Conservation (phyloP, 2,113 vertebrate genomes). For the Edolisoma coerulescens region DNA sequence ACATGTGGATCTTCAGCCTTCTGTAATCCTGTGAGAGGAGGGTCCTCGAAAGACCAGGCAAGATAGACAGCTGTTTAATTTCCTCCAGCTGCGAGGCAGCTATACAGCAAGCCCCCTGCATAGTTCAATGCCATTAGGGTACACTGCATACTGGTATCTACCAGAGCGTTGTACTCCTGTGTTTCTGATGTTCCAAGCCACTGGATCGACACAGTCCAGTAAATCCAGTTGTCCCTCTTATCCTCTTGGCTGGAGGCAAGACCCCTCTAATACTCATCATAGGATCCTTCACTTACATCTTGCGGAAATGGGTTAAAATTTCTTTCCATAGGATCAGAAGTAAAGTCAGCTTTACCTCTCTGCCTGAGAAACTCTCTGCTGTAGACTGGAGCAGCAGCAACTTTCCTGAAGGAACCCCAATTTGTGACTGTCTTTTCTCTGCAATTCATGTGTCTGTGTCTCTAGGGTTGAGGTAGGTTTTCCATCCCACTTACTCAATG, state of each 20-base stretch:
- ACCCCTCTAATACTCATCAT: neutral
- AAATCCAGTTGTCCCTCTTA: neutral
- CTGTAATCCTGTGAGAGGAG: neutral
- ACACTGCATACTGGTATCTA: neutral
- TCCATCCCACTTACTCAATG: neutral
- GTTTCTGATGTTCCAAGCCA: neutral
- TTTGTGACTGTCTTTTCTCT: neutral
- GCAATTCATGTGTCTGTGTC: neutral
- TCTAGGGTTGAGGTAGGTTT: neutral
- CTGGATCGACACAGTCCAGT: neutral
- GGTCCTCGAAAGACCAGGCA: accelerated
- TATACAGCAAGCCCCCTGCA: neutral
- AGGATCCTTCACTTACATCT: neutral
- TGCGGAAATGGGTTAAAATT: neutral
- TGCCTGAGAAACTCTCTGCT: neutral
- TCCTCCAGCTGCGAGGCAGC: neutral
- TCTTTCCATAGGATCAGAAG: neutral
- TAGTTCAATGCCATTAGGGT: neutral
- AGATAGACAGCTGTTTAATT: neutral
- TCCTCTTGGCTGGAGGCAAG: neutral
- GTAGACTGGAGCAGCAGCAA: neutral
- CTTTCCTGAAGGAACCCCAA: neutral
- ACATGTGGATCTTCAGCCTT: neutral
- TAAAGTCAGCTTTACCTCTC: neutral
- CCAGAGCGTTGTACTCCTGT: neutral